Conservation (phyloP, 2,888 invertebrate genomes). For the Hyposoter didymator region DNA sequence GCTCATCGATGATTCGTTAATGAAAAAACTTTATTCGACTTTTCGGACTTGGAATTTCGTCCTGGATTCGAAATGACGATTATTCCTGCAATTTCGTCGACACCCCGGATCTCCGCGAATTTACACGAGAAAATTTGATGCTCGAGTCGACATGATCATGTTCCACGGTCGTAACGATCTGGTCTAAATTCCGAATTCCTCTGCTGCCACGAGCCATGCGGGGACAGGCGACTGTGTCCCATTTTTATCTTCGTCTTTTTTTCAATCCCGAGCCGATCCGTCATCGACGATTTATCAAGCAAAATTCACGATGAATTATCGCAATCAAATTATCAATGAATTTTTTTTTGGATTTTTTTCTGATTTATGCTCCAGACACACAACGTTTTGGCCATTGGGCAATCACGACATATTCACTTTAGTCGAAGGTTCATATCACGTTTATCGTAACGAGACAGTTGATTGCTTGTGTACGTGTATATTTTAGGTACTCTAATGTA, state of each 20-base stretch:
- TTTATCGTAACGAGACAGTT: slow-evolving; percentile 33
- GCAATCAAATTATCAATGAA: background rate
- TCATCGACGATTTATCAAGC: background rate
- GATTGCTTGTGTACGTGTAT: slow-evolving; percentile 20
- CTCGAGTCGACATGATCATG: slow-evolving; percentile 55
- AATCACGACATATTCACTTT: slow-evolving; percentile 38
- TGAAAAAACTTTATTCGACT: background rate
- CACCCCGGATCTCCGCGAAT: background rate
- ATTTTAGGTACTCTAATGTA: slow-evolving; percentile 22
- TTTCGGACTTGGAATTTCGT: background rate
- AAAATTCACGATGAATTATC: background rate
- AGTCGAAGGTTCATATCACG: slow-evolving; percentile 26
- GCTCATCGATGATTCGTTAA: background rate
- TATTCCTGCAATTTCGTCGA: background rate
- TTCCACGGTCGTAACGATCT: slow-evolving; percentile 46
- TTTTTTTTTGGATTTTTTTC: background rate
- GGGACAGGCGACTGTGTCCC: slow-evolving; percentile 1
- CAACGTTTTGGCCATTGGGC: slow-evolving; percentile 1
- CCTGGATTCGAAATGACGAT: background rate
- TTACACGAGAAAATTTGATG: slow-evolving; percentile 21
- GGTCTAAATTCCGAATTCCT: slow-evolving; percentile 56
- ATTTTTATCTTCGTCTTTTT: background rate
- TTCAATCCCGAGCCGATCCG: background rate
- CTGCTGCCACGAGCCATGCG: background rate
- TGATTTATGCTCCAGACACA: background rate